phyloP scores from a whole-genome alignment of 1,140 invertebrate species.

The Dolichoris vasculosae region DNA sequence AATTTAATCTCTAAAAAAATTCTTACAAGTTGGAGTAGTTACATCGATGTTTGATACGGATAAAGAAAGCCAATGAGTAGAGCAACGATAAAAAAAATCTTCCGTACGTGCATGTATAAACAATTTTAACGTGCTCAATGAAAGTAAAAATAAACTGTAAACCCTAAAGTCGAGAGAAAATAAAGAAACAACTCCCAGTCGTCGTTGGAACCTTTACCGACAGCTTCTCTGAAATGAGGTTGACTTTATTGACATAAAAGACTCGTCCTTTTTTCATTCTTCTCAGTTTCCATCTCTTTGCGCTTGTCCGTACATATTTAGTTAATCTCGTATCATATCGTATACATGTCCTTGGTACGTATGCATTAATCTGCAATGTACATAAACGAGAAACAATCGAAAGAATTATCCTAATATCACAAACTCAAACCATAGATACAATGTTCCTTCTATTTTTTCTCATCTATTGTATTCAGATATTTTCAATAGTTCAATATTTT shows the following conservation, averaged over 20 bases:
- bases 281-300: neutral
- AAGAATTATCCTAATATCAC: too few relatives aligned
- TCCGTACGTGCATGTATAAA: neutral
- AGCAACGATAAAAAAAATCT: neutral
- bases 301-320: neutral
- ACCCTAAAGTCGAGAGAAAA: neutral
- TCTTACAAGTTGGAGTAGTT: too few relatives aligned
- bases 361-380: neutral
- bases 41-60: neutral
- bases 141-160: constrained; percentile 1
- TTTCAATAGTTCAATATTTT: too few relatives aligned
- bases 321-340: neutral
- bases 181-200: neutral
- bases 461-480: too few relatives aligned
- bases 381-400: neutral
- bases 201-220: constrained; percentile 8
- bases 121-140: neutral
- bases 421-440: too few relatives aligned
- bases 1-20: too few relatives aligned
- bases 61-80: neutral
- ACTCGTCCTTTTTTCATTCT: neutral
- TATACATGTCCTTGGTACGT: neutral
- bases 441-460: too few relatives aligned
- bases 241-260: neutral
- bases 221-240: neutral